Evolutionary conservation across 1,140 invertebrate species (phyloP).

Genomic region (Drosophila tristis): DNA sequence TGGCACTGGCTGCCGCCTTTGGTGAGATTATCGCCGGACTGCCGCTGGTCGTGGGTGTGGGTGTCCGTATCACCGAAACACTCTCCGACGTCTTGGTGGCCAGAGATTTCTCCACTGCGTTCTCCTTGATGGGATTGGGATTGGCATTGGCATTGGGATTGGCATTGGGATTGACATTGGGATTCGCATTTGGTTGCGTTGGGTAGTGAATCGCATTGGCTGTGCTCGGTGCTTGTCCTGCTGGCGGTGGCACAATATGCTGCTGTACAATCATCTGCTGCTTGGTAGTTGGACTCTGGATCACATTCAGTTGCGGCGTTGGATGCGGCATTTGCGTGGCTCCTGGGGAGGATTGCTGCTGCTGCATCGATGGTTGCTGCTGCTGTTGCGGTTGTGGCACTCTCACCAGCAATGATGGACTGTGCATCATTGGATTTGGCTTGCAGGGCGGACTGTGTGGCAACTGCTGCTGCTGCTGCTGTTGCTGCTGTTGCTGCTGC

Average conservation of each 20-base stretch:
- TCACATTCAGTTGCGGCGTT: slow-evolving; percentile 61
- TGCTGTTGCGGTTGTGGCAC: slow-evolving; percentile 40
- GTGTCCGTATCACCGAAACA: slow-evolving; percentile 73
- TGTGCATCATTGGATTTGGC: slow-evolving; percentile 19
- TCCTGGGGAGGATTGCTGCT: slow-evolving; percentile 22
- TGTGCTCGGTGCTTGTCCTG: slow-evolving; percentile 1
- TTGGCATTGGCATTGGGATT: neutral
- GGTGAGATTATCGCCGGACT: slow-evolving; percentile 46
- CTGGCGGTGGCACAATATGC: slow-evolving; percentile 63
- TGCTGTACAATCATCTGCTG: slow-evolving; percentile 72
- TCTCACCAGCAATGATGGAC: slow-evolving; percentile 27
- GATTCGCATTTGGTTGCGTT: slow-evolving; percentile 40
- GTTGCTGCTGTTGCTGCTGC: slow-evolving; percentile 35
- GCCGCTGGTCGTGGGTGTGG: slow-evolving; percentile 60
- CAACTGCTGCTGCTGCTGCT: slow-evolving; percentile 9
- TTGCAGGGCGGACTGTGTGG: slow-evolving; percentile 47
- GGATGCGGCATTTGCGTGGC: slow-evolving; percentile 27
- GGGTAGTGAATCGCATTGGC: slow-evolving; percentile 44
- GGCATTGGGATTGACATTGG: neutral
- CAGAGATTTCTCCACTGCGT: neutral
- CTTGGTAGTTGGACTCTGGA: slow-evolving; percentile 46
- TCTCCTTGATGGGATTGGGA: neutral
- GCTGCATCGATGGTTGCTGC: slow-evolving; percentile 31
- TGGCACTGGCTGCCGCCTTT: slow-evolving; percentile 19
- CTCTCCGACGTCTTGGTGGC: slow-evolving; percentile 62